A percentile compares a stretch with the other conserved stretches of the same genome.
Conservation (phyloP, 2,113 vertebrate genomes). For the Pelusios castaneus region DNA sequence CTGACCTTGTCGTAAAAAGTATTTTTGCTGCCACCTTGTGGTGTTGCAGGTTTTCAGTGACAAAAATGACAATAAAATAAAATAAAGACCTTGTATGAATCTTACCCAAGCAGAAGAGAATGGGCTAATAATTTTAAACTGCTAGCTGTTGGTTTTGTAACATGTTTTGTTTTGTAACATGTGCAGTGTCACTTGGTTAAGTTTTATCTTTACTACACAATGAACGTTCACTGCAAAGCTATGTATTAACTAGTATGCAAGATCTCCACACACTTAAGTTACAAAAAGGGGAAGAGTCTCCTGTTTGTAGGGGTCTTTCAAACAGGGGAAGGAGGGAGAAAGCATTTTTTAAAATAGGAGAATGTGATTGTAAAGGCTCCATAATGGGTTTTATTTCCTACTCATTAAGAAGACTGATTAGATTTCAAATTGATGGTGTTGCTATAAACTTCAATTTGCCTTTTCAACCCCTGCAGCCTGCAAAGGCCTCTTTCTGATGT, state of each 20-base stretch:
- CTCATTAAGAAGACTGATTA: neutral
- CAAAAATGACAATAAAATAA: neutral
- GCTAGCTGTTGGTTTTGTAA: neutral
- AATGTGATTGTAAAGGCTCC: neutral
- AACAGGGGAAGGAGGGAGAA: neutral
- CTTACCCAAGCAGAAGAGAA: neutral
- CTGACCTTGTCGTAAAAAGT: constrained; percentile 41
- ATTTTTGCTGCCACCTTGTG: constrained; percentile 80
- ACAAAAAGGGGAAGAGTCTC: neutral
- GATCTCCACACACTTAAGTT: neutral
- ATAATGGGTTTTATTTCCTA: fast-evolving
- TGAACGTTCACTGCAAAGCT: neutral
- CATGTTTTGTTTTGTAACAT: neutral
- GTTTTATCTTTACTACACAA: neutral
- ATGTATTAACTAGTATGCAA: neutral
- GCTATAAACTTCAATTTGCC: neutral
- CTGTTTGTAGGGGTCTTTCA: neutral
- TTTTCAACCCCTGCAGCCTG: neutral
- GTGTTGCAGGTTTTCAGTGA: constrained; percentile 29
- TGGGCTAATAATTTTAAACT: neutral
- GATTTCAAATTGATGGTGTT: neutral
- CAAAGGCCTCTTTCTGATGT: neutral
- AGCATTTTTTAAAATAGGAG: neutral
- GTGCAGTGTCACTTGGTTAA: neutral
- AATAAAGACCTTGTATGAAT: neutral